Percentiles rank a stretch among this genome's conserved stretches.
Evolutionary conservation across 92 coral and sea anemone species (phyloP).

Genomic region (Galaxea fascicularis): DNA sequence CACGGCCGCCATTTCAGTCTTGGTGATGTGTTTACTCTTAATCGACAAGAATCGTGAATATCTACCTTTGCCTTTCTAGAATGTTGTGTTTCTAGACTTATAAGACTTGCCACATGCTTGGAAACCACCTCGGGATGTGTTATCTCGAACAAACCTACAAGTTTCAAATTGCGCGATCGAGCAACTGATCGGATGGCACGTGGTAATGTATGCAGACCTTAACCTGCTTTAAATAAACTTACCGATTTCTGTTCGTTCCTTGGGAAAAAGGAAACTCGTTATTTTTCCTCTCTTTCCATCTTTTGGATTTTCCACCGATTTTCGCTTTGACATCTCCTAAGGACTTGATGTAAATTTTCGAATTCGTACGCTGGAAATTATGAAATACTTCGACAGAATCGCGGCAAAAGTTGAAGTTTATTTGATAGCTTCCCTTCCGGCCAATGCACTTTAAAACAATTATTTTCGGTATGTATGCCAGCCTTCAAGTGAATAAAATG

Average conservation of each 20-base stretch:
- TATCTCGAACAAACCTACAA: slow-evolving; percentile 30
- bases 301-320: slow-evolving; percentile 25
- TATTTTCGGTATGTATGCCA: slow-evolving; percentile 6
- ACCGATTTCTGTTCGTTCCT: slow-evolving; percentile 31
- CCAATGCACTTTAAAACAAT: slow-evolving; percentile 19
- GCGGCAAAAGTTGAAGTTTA: slow-evolving; percentile 38
- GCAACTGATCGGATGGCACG: slow-evolving; percentile 18
- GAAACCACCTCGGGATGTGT: background rate
- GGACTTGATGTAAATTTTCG: slow-evolving; percentile 9
- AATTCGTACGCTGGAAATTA: slow-evolving; percentile 7
- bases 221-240: slow-evolving; percentile 25
- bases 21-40: slow-evolving; percentile 17
- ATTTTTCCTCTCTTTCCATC: slow-evolving; percentile 35
- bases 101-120: slow-evolving; percentile 19
- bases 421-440: slow-evolving; percentile 39
- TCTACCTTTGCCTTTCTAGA: background rate
- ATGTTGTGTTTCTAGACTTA: slow-evolving; percentile 7
- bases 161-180: slow-evolving; percentile 18
- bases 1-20: slow-evolving; percentile 31
- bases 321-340: slow-evolving; percentile 24
- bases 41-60: slow-evolving; percentile 18
- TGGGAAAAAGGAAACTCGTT: slow-evolving; percentile 20
- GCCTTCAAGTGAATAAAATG: slow-evolving; percentile 2
- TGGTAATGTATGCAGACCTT: slow-evolving; percentile 6
- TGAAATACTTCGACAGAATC: slow-evolving; percentile 23